Percentiles rank a stretch among this genome's conserved stretches.
phyloP scores from a whole-genome alignment of 2,797 vertebrate species.

The Phoebastria nigripes region DNA sequence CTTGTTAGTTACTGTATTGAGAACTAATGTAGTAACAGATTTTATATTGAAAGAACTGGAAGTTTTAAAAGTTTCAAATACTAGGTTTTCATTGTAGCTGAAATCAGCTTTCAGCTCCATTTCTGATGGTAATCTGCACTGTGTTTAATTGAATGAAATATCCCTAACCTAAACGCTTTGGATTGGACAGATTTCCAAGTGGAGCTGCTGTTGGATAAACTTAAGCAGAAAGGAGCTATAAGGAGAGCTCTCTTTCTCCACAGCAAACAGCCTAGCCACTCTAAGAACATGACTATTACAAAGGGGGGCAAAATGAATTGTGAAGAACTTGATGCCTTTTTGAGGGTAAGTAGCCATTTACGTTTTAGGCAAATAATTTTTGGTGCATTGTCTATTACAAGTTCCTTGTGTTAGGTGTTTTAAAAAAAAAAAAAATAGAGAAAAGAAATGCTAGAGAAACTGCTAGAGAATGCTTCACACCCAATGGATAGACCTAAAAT shows the following conservation, averaged over 20 bases:
- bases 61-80: not conserved
- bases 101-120: not conserved
- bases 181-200: slow-evolving; percentile 84
- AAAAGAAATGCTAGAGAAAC: not conserved
- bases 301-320: slow-evolving; percentile 79
- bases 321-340: slow-evolving; percentile 87
- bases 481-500: not conserved
- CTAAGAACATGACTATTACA: slow-evolving; percentile 85
- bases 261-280: slow-evolving; percentile 77
- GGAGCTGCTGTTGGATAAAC: slow-evolving; percentile 89
- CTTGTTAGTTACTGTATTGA: not conserved
- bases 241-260: slow-evolving; percentile 90
- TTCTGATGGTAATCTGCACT: not conserved
- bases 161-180: slow-evolving; percentile 2
- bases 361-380: not conserved
- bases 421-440: not conserved
- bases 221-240: slow-evolving; percentile 92
- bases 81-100: not conserved
- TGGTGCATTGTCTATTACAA: not conserved
- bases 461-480: not conserved
- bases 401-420: not conserved
- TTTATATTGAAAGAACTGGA: not conserved
- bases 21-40: not conserved
- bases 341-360: slow-evolving; percentile 79
- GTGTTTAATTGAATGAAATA: not conserved